These are phyloP conservation scores for Entomobrya multifasciata DNA, from an alignment of 2,888 invertebrate species.

Conservation along the genomic window DNA sequence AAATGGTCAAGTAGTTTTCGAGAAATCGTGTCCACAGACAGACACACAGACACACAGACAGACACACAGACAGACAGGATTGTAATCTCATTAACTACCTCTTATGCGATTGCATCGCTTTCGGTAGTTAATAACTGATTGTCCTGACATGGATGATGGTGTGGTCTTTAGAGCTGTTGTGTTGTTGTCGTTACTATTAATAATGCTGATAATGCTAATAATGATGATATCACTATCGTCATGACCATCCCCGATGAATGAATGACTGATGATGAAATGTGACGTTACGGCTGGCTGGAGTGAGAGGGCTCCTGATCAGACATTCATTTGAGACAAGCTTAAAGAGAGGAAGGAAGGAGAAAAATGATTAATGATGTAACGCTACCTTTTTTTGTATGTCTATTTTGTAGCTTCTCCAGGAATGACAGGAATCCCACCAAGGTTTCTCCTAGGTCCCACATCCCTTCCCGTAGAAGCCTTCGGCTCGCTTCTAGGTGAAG, in stretches of 20 bases:
- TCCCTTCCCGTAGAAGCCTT: constrained; percentile 80
- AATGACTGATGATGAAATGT: constrained; percentile 49
- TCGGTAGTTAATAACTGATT: constrained; percentile 63
- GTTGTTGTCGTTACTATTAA: constrained; percentile 32
- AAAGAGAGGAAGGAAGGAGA: constrained; percentile 22
- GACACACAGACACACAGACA: too few species aligned
- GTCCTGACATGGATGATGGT: constrained; percentile 32
- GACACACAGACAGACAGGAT: too few species aligned
- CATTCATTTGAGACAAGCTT: not conserved
- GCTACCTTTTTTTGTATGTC: constrained; percentile 49
- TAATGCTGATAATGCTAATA: constrained; percentile 54
- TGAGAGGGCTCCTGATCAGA: constrained; percentile 27
- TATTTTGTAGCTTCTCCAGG: constrained; percentile 77
- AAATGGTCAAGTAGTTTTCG: too few species aligned
- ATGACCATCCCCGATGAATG: constrained; percentile 31
- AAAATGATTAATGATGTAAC: constrained; percentile 70
- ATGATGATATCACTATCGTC: constrained; percentile 62
- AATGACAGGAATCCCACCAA: constrained; percentile 77
- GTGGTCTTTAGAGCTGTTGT: not conserved
- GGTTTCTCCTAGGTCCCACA: constrained; percentile 77
- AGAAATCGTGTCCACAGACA: too few species aligned
- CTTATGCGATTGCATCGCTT: too few species aligned
- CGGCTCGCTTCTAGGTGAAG: constrained; percentile 86
- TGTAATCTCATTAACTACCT: too few species aligned
- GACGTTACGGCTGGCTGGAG: constrained; percentile 23